Evolutionary conservation across 2,888 invertebrate species (phyloP), one percentile per base, ranked within the genome.

Genomic region (Argyra leucocephala): DNA sequence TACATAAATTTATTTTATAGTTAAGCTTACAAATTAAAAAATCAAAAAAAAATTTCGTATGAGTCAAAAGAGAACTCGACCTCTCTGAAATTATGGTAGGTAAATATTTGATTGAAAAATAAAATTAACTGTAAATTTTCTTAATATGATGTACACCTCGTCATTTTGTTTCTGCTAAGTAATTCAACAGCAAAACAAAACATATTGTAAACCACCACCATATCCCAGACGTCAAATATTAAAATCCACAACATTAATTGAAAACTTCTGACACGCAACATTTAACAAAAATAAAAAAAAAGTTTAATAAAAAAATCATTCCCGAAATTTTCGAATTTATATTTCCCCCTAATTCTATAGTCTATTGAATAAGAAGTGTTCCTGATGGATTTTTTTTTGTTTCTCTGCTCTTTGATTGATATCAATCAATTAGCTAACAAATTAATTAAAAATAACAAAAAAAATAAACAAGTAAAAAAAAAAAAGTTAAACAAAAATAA

Each of bases 391-490:
- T 48, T 48, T 18, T 12, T 48, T 18, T 48, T 48, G 48, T n/a
- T 48, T 15, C 18, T 48, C 18, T 48, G 48, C 48, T 15, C 12
- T 18, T 48, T 48, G 48, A 48, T 48, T 48, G 48, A 48, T 48
- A 48, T 48, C 48, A 48, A 48, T 48, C 48, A 48, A 48, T 48
- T 48, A 48, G 48, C 48, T 48, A 48, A 48, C 48, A 48, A 48
- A 48, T 48, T 48, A 48, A 48, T 48, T 48, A 48, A 48, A 48
- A 48, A 48, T n/a, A 48, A 48, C 48, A 48, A n/a, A 1, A 48
- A 48, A 15, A 48, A n/a, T 15, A 48, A 48, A 2, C 10, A 15
- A 9, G 18, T 18, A 18, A 48, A 48, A 2, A 48, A 48, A 5
- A 48, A 48, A 48, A 21, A 58, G 7, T 3, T 6, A 12, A 58